These are phyloP conservation scores for Dasyprocta punctata DNA, from an alignment of 2,113 vertebrate species.

Conservation along the genomic window DNA sequence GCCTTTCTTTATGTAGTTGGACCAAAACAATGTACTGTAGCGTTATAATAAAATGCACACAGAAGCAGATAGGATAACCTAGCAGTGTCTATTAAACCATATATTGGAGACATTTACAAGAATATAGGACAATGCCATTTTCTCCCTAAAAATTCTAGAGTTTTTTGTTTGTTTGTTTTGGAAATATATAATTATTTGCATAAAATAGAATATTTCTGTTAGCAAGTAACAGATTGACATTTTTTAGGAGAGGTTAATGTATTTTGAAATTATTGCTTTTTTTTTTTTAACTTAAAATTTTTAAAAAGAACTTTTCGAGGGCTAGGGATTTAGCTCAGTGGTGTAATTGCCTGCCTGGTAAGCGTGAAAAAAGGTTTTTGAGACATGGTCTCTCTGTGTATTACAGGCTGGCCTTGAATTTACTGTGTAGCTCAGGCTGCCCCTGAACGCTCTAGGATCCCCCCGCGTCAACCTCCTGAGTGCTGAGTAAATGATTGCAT, in stretches of 20 bases:
- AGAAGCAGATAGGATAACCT: not conserved
- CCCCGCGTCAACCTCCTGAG: not conserved
- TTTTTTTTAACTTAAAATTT: not conserved
- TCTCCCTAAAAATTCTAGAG: not conserved
- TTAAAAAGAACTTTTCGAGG: too few relatives aligned
- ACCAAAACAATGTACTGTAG: not conserved
- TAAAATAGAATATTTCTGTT: not conserved
- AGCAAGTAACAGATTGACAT: not conserved
- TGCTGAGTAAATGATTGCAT: not conserved
- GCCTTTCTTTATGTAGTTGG: not conserved
- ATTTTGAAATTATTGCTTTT: not conserved
- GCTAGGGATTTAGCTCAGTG: too few relatives aligned
- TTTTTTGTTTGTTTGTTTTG: not conserved
- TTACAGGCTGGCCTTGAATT: too few relatives aligned
- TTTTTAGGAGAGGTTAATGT: not conserved
- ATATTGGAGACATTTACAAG: not conserved
- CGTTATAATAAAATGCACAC: not conserved
- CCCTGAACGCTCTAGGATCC: not conserved
- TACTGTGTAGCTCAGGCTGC: too few relatives aligned
- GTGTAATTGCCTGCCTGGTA: too few relatives aligned
- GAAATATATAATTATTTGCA: not conserved
- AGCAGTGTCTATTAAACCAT: not conserved
- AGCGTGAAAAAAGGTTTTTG: too few relatives aligned
- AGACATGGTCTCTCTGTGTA: not conserved
- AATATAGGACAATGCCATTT: not conserved